Evolutionary conservation across 2,113 vertebrate species (phyloP).

Genomic region (Triplophysa dalaica): DNA sequence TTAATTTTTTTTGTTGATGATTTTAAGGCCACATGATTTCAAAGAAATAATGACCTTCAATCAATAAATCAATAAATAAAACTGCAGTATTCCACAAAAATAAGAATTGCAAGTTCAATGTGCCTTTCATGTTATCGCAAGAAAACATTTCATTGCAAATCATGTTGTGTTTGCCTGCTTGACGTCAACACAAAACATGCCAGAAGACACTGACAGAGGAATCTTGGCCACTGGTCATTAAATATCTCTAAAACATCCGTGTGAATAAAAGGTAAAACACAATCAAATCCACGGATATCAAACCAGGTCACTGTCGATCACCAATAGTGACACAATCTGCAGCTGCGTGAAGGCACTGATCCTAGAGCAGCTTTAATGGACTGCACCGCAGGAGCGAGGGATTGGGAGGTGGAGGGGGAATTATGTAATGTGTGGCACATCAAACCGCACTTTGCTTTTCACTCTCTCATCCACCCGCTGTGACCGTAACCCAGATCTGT

Average conservation of each 20-base stretch:
- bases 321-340: constrained; percentile 4
- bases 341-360: neutral
- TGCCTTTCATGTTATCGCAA: too few species aligned
- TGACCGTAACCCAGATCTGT: constrained; percentile 42
- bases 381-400: constrained; percentile 6
- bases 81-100: too few species aligned
- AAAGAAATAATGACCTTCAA: too few species aligned
- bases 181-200: too few species aligned
- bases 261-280: neutral
- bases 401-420: constrained; percentile 10
- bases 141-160: too few species aligned
- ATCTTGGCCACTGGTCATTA: neutral
- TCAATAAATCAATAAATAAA: too few species aligned
- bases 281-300: constrained; percentile 1
- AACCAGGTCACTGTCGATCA: neutral
- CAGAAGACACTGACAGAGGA: too few species aligned
- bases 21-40: too few species aligned
- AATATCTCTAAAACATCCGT: constrained; percentile 10
- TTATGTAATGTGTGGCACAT: constrained; percentile 63
- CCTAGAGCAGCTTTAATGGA: constrained; percentile 18
- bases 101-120: too few species aligned
- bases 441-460: constrained; percentile 10
- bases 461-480: constrained; percentile 13
- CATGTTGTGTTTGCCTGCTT: too few species aligned
- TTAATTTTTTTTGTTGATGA: too few species aligned